These are phyloP conservation scores for Poecile montanus DNA, from an alignment of 2,797 vertebrate species.

Conservation along the genomic window DNA sequence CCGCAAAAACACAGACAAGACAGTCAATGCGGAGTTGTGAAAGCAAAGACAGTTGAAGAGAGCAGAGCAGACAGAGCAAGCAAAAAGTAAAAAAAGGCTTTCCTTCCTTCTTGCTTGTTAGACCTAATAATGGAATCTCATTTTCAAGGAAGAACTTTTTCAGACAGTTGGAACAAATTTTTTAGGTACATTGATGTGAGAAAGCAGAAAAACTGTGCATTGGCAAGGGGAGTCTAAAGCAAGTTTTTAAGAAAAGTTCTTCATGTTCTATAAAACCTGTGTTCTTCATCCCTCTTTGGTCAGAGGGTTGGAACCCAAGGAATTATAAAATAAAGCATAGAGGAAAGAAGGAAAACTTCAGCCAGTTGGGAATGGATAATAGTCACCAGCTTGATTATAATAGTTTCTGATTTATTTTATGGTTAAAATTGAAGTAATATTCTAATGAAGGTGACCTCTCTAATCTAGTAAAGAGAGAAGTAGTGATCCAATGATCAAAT, in stretches of 20 bases:
- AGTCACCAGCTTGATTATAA: background rate
- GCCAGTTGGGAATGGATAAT: background rate
- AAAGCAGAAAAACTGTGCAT: background rate
- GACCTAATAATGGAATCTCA: background rate
- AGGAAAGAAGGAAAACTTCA: background rate
- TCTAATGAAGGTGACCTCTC: background rate
- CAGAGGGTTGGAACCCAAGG: background rate
- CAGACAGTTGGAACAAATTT: background rate
- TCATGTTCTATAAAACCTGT: background rate
- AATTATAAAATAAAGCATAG: background rate
- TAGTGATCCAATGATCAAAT: background rate
- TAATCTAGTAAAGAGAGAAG: background rate
- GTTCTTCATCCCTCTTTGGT: background rate
- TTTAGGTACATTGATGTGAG: background rate
- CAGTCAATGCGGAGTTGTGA: background rate
- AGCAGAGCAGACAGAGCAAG: background rate
- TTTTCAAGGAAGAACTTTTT: background rate
- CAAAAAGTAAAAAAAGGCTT: background rate
- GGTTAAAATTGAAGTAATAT: background rate
- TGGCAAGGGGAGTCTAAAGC: background rate
- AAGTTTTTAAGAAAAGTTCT: background rate
- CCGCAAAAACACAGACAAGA: background rate
- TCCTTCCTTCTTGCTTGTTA: background rate
- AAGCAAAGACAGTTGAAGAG: background rate
- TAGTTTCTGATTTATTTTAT: background rate